phyloP scores from a whole-genome alignment of 1,140 invertebrate species.

The Apis laboriosa region DNA sequence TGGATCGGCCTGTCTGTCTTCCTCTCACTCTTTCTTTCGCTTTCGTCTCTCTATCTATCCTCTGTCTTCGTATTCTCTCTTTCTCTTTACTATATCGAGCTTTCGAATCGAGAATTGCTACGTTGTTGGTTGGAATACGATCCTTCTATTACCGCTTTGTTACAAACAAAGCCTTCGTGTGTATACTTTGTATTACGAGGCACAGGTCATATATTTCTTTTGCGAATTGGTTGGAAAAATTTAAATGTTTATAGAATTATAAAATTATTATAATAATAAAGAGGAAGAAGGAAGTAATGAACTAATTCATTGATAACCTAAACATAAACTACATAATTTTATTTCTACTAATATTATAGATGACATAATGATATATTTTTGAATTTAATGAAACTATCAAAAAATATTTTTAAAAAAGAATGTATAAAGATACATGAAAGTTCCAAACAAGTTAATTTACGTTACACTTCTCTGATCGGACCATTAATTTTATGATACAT shows the following conservation, averaged over 20 bases:
- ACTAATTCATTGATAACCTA: no score
- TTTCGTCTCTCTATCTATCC: not conserved
- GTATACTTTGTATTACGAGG: not conserved
- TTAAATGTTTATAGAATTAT: not conserved
- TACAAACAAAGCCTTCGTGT: slow-evolving; percentile 32
- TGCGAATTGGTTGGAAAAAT: no score
- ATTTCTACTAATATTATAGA: no score
- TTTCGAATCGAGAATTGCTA: slow-evolving; percentile 37
- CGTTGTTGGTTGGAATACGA: slow-evolving; percentile 40
- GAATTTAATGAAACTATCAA: no score
- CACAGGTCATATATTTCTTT: not conserved
- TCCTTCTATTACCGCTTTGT: slow-evolving; percentile 31
- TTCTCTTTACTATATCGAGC: slow-evolving; percentile 6
- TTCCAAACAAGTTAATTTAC: not conserved
- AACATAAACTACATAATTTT: no score
- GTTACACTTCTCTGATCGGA: not conserved
- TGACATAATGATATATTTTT: no score
- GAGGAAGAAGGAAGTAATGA: no score
- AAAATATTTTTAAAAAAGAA: not conserved
- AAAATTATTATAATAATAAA: no score
- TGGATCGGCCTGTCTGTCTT: slow-evolving; percentile 5
- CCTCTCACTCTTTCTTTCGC: not conserved
- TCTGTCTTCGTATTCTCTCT: not conserved
- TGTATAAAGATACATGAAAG: not conserved
- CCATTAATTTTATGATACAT: not conserved